Conservation (phyloP, 1,140 invertebrate species). For the Brevipalpus yothersi region DNA sequence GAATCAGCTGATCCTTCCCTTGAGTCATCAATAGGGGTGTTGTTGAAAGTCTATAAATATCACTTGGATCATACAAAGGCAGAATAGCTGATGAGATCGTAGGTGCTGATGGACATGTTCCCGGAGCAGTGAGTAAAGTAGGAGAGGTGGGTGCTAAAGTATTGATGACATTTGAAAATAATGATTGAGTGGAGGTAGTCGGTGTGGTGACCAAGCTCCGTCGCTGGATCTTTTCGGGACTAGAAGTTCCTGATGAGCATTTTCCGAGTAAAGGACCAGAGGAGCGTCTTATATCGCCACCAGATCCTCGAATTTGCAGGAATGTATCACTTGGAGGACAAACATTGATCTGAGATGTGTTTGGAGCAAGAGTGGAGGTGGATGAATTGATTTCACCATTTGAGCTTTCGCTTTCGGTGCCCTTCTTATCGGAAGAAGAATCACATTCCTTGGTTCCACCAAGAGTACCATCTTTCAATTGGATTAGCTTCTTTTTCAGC, state of each 20-base stretch:
- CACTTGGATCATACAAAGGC: not conserved
- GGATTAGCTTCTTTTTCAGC: conserved; percentile 6
- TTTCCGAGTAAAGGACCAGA: not conserved
- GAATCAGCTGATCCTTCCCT: not conserved
- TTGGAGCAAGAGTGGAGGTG: not conserved
- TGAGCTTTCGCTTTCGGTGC: not conserved
- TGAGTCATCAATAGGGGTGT: not conserved
- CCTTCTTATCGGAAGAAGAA: not conserved
- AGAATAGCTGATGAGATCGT: not conserved
- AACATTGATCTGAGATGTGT: not conserved
- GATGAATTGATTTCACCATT: not conserved
- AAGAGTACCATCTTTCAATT: conserved; percentile 11
- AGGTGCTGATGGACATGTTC: not conserved
- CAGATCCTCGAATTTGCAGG: not conserved
- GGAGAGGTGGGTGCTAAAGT: not conserved
- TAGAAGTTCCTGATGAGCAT: not conserved
- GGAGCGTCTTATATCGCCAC: not conserved
- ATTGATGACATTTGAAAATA: not conserved
- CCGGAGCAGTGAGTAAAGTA: not conserved
- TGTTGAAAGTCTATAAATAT: not conserved
- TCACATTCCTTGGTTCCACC: conserved; percentile 22
- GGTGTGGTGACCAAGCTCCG: not conserved
- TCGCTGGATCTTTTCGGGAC: not conserved
- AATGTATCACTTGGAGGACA: not conserved
- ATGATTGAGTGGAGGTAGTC: not conserved